phyloP scores from a whole-genome alignment of 2,113 vertebrate species.

The Tringa solitaria region DNA sequence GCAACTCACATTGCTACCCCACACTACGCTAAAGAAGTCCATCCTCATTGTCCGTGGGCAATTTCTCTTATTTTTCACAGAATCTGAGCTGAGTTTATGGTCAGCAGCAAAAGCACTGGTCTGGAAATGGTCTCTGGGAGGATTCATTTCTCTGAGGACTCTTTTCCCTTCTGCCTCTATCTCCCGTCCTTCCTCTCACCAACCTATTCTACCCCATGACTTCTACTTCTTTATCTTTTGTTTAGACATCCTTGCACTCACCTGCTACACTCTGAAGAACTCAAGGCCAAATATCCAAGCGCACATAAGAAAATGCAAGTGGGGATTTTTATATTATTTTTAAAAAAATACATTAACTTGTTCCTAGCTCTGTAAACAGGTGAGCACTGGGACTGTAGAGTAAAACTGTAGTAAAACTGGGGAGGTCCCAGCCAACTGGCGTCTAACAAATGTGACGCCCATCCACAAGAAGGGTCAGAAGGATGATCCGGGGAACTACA shows the following conservation, averaged over 20 bases:
- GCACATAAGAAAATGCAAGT: background rate
- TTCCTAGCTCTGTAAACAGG: background rate
- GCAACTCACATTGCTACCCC: background rate
- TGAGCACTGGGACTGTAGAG: background rate
- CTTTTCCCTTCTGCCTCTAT: background rate
- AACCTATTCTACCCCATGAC: fast-evolving
- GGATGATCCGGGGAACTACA: no score
- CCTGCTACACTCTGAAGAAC: background rate
- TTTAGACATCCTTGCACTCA: background rate
- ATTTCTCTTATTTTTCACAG: background rate
- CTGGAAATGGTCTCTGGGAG: background rate
- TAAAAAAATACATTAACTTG: background rate
- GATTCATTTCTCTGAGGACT: background rate
- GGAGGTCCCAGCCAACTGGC: no score
- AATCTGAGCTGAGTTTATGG: background rate
- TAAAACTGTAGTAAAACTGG: no score
- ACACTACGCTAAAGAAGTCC: background rate
- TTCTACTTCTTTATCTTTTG: background rate
- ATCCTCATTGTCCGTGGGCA: background rate
- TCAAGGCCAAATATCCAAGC: background rate
- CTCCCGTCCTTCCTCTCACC: background rate
- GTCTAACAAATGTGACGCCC: no score
- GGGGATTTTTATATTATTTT: background rate
- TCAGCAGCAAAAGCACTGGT: background rate
- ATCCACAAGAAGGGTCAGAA: no score